These are phyloP conservation scores for Gallirallus australis DNA, from an alignment of 2,797 vertebrate species.

Conservation along the genomic window DNA sequence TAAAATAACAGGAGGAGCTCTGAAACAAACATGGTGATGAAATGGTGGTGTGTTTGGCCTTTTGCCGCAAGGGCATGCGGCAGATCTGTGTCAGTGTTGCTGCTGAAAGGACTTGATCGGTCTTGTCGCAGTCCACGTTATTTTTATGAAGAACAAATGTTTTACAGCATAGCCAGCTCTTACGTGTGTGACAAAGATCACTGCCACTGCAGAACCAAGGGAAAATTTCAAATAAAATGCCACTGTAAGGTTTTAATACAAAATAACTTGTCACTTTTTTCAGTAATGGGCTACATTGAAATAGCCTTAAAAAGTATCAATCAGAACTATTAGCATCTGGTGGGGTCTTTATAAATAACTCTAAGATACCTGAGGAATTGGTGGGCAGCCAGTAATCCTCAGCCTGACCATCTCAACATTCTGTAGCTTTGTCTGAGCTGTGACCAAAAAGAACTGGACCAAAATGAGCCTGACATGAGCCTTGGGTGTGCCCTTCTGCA, in stretches of 20 bases:
- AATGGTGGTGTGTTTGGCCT: constrained; percentile 38
- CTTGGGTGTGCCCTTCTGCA: not conserved
- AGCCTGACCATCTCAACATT: accelerated
- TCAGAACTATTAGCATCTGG: not conserved
- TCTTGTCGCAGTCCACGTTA: not conserved
- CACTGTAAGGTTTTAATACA: not conserved
- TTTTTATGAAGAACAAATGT: constrained; percentile 9
- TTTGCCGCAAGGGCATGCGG: not conserved
- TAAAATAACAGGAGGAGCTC: not conserved
- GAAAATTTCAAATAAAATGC: not conserved
- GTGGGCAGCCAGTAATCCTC: not conserved
- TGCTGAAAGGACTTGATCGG: not conserved
- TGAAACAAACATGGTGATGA: not conserved
- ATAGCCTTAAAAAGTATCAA: not conserved
- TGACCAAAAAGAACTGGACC: not conserved
- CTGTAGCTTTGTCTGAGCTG: not conserved
- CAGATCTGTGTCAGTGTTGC: not conserved
- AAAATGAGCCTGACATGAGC: not conserved
- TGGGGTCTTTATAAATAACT: not conserved
- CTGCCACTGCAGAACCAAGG: not conserved
- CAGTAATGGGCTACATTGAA: not conserved
- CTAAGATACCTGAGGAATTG: not conserved
- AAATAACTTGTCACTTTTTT: not conserved
- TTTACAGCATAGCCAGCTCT: not conserved
- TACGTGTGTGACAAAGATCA: not conserved